Evolutionary conservation across 2,113 vertebrate species (phyloP), one percentile per base, ranked within the genome.

Genomic region (Eubucco bourcierii): DNA sequence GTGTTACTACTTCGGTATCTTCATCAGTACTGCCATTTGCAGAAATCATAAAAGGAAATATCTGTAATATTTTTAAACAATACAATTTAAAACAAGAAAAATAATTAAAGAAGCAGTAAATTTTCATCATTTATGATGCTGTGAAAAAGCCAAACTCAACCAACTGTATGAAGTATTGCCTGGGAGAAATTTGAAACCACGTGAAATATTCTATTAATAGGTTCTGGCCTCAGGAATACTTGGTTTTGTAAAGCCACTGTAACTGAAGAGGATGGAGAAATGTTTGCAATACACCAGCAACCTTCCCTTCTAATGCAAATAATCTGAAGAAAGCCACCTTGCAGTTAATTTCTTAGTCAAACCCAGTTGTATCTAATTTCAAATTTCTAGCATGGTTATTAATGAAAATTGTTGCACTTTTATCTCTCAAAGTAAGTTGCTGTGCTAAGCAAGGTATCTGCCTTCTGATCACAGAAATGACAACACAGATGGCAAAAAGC

Each of bases 181-280:
- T 76, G 46, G 29, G 10, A 82, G 12, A 82, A 84, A 82, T 58
- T 56, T 80, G 50, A 88, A 73, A 39, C n/a, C 7, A 16, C 41
- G 31, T 70, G 64, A 68, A 89, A 74, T 65, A 80, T 59, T 65
- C 28, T 82, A 34, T 74, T 80, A 71, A 91, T 77, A 80, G 55
- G 73, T 88, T 93, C 60, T 94, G 3, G 67, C 81, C 56, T 85
- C 79, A 83, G 60, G 60, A 91, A 89, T 89, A 72, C 15, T 39
- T 53, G 15, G 10, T 50, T 85, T 71, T 85, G 33, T 80, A 70
- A 86, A 86, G 27, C 25, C 84, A 66, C 52, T 87, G 46, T 74
- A 82, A 89, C 12, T 76, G 64, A 33, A 55, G 18, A 82, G 6
- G 37, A 59, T 76, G 39, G 55, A 14, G 79, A 90, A 74, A 13